Evolutionary conservation across 2,113 vertebrate genomes (phyloP).

Genomic region (Triplophysa rosa): DNA sequence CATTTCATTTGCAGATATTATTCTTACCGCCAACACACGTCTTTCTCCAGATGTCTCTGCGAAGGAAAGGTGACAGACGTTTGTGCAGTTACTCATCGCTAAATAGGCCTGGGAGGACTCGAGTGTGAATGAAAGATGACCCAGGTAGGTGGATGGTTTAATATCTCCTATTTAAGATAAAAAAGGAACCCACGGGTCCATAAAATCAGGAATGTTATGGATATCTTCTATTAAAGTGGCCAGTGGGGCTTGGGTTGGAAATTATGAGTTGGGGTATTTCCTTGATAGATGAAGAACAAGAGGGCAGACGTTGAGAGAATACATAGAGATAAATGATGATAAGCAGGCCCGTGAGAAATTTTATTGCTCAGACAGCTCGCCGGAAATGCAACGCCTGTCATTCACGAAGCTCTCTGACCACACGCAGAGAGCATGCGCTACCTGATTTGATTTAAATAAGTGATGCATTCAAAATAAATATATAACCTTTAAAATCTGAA

Average conservation of each 20-base stretch:
- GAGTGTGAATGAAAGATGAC: constrained; percentile 29
- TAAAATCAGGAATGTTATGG: neutral
- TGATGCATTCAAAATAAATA: too few relatives aligned
- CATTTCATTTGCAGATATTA: constrained; percentile 68
- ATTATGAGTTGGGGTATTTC: neutral
- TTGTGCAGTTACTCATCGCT: constrained; percentile 70
- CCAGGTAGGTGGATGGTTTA: constrained; percentile 18
- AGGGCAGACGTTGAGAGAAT: neutral
- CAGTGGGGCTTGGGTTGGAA: neutral
- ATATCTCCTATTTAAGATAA: constrained; percentile 20
- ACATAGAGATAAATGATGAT: neutral
- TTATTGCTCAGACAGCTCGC: neutral
- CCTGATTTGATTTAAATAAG: too few relatives aligned
- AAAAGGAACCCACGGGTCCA: neutral
- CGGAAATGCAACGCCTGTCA: neutral
- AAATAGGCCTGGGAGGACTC: constrained; percentile 68
- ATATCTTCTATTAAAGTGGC: neutral
- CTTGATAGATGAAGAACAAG: neutral
- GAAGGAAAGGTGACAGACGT: constrained; percentile 65
- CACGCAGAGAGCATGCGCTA: too few relatives aligned
- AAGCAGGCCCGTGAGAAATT: too few relatives aligned
- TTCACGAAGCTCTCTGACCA: too few relatives aligned
- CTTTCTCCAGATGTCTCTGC: constrained; percentile 58
- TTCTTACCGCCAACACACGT: constrained; percentile 59
- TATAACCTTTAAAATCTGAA: too few relatives aligned